Evolutionary conservation across 2,888 invertebrate genomes (phyloP).

Genomic region (Alviniconcha strummeri): DNA sequence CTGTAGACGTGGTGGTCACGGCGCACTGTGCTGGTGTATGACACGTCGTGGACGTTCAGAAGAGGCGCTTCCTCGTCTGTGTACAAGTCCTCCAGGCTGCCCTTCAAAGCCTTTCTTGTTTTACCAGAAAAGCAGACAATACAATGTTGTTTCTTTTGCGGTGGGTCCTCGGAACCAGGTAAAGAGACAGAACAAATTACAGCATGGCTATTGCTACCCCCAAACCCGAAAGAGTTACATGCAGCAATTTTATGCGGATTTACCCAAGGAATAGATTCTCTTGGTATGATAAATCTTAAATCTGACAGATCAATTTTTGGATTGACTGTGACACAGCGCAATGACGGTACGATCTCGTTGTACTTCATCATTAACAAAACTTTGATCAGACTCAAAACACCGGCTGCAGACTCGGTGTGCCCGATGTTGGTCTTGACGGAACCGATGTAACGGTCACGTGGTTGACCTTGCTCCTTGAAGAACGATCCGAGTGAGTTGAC

Average conservation of each 20-base stretch:
- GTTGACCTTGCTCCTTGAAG: constrained; percentile 32
- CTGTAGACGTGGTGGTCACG: constrained; percentile 45
- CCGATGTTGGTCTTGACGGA: constrained; percentile 64
- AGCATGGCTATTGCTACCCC: constrained; percentile 63
- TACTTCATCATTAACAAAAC: constrained; percentile 55
- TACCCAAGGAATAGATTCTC: constrained; percentile 37
- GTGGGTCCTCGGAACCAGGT: too few species aligned
- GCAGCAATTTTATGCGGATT: constrained; percentile 44
- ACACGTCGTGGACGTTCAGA: neutral
- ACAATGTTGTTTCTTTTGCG: neutral
- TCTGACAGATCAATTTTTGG: constrained; percentile 50
- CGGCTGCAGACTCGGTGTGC: constrained; percentile 59
- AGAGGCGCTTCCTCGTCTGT: neutral
- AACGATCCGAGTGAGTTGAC: constrained; percentile 44
- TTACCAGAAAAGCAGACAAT: constrained; percentile 42
- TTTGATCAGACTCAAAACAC: constrained; percentile 58
- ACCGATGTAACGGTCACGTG: constrained; percentile 43
- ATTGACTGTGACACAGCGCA: constrained; percentile 51
- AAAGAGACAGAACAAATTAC: too few species aligned
- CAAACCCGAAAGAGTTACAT: constrained; percentile 63
- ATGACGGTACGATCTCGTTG: constrained; percentile 49
- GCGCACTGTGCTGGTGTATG: constrained; percentile 47
- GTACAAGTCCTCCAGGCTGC: constrained; percentile 23
- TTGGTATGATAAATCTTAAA: constrained; percentile 47
- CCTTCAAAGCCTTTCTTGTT: constrained; percentile 26